Evolutionary conservation across 1,140 invertebrate genomes (phyloP), one percentile per base, ranked within the genome.

Genomic region (Zelostemma sp.): DNA sequence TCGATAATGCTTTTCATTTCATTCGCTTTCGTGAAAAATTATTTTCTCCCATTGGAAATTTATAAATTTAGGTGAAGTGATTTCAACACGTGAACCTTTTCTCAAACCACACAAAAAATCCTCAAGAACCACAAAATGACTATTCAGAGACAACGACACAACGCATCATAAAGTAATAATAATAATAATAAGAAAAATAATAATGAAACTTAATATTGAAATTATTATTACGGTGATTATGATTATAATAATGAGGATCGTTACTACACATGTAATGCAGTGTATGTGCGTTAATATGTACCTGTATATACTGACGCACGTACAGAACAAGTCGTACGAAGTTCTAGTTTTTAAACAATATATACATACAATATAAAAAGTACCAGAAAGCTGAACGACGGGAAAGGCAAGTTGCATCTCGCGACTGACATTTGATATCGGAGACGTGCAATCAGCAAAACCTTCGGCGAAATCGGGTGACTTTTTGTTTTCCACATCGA

Each of bases 121-220:
- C 48, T 51, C 48, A 53, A 58, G 46, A 71, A 74, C 33, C 53
- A 76, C 12, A 61, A 72, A 70, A 78, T 79, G 78, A 83, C 77
- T 84, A 84, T 84, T 84, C 79, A 81, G 78, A 84, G 79, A 85
- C 82, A 85, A 85, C 83, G 82, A 85, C 79, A 84, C 80, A 85
- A 77, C 76, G 81, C 82, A 83, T 84, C 82, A 84, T 76, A 79
- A 84, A 81, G 77, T 81, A 81, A 78, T 80, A 80, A 79, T 81
- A 75, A 79, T 75, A 75, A 75, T 56, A 55, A 70, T 66, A n/a
- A n/a, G n/a, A n/a, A n/a, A n/a, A n/a, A n/a, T n/a, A n/a, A n/a
- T n/a, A n/a, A n/a, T n/a, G n/a, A n/a, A n/a, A 60, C 55, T 67
- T 75, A 74, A 77, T 77, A 79, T 63, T 57, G 46, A 67, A 55